A percentile compares a stretch with the other conserved stretches of the same genome.
Conservation (phyloP, 2,888 invertebrate species). For the Apotomis capreana region DNA sequence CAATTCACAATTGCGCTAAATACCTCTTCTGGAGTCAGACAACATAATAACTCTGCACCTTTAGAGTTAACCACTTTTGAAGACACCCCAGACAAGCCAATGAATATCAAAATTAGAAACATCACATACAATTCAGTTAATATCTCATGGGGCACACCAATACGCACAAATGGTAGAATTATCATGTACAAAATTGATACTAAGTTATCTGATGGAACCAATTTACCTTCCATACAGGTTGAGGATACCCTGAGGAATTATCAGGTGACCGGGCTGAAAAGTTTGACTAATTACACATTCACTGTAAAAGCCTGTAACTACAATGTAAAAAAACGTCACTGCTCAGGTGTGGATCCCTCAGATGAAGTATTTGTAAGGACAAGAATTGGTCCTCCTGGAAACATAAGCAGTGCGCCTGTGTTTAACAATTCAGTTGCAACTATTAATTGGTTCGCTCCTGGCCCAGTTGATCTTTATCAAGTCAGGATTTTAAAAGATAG, state of each 20-base stretch:
- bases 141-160: slow-evolving; percentile 88
- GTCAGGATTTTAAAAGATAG: slow-evolving; percentile 73
- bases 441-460: slow-evolving; percentile 82
- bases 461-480: slow-evolving; percentile 83
- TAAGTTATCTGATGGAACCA: slow-evolving; percentile 4
- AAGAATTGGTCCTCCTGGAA: slow-evolving; percentile 84
- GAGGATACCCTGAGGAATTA: slow-evolving; percentile 16
- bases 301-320: slow-evolving; percentile 87
- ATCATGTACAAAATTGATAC: slow-evolving; percentile 84
- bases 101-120: slow-evolving; percentile 82
- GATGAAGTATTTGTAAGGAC: slow-evolving; percentile 82
- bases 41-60: slow-evolving; percentile 81
- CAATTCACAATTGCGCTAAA: slow-evolving; percentile 86
- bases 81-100: slow-evolving; percentile 85
- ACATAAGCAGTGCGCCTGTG: slow-evolving; percentile 60
- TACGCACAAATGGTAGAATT: slow-evolving; percentile 88
- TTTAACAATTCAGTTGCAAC: slow-evolving; percentile 60
- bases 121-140: slow-evolving; percentile 85
- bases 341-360: slow-evolving; percentile 82
- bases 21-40: slow-evolving; percentile 67
- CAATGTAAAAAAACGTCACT: slow-evolving; percentile 81
- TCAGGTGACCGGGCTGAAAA: slow-evolving; percentile 66
- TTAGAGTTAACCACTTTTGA: slow-evolving; percentile 86
- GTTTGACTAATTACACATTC: slow-evolving; percentile 87
- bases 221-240: neutral